These are phyloP conservation scores for Orcinus orca DNA, from an alignment of 2,113 vertebrate genomes.

Conservation along the genomic window DNA sequence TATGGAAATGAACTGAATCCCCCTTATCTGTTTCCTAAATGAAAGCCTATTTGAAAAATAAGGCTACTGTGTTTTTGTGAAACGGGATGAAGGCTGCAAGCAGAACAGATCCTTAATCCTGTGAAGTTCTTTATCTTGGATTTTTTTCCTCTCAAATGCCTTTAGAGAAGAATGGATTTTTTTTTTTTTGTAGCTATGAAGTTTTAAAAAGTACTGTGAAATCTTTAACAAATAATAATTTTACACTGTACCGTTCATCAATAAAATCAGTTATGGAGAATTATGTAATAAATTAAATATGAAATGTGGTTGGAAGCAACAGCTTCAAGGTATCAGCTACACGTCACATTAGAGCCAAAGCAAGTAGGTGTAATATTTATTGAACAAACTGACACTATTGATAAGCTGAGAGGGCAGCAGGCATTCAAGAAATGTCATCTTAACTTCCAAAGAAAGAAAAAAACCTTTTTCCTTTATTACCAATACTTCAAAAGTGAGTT, in stretches of 20 bases:
- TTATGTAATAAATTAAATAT: conserved; percentile 84
- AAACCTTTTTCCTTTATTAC: conserved; percentile 66
- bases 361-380: conserved; percentile 78
- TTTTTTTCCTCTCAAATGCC: conserved; percentile 63
- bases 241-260: conserved; percentile 80
- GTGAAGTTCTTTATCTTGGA: conserved; percentile 60
- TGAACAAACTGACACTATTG: conserved; percentile 75
- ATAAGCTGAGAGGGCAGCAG: conserved; percentile 67
- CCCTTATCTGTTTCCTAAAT: conserved; percentile 61
- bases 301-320: conserved; percentile 79
- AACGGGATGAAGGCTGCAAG: conserved; percentile 56
- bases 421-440: conserved; percentile 77
- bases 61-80: conserved; percentile 58
- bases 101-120: conserved; percentile 66
- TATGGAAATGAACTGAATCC: conserved; percentile 49
- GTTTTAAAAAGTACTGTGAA: conserved; percentile 73
- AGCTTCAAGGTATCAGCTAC: conserved; percentile 74
- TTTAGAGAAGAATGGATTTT: conserved; percentile 50
- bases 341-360: conserved; percentile 76
- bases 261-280: conserved; percentile 79
- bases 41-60: conserved; percentile 68
- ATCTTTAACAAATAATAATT: conserved; percentile 84
- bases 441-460: conserved; percentile 75
- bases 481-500: conserved; percentile 71
- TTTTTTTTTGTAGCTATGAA: conserved; percentile 62